These are phyloP conservation scores for Conus canariensis DNA, from an alignment of 2,888 invertebrate species.

Conservation along the genomic window DNA sequence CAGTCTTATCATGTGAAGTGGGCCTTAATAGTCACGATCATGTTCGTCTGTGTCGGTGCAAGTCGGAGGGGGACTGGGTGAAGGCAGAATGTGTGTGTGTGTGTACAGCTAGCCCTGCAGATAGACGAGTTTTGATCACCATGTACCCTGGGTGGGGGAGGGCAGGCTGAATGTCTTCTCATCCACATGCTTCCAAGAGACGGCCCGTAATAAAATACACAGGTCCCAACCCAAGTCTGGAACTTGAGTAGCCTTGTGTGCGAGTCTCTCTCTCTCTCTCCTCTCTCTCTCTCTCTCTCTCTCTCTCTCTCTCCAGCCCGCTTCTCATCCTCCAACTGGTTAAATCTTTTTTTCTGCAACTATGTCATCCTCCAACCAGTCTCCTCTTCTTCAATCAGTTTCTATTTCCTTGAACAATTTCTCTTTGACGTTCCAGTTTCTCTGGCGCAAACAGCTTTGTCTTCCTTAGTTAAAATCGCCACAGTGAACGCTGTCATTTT, in stretches of 20 bases:
- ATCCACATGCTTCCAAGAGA: neutral
- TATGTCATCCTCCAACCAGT: no score
- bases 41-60: no score
- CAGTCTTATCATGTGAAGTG: neutral
- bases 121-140: neutral
- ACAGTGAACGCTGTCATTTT: no score
- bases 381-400: no score
- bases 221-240: neutral
- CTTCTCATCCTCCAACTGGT: no score
- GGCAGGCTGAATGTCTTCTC: neutral
- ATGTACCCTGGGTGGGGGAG: constrained; percentile 3
- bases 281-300: constrained; percentile 5
- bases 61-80: no score
- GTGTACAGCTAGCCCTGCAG: neutral
- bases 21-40: no score
- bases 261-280: neutral
- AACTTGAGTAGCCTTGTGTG: neutral
- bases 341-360: no score
- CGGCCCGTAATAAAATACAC: neutral
- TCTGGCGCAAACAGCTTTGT: no score
- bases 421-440: no score
- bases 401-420: no score
- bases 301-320: neutral
- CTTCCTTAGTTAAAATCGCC: no score
- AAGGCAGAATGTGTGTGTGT: neutral